Base-by-base conservation (phyloP, 2,888 invertebrate species). In the Tillus elongatus region DNA sequence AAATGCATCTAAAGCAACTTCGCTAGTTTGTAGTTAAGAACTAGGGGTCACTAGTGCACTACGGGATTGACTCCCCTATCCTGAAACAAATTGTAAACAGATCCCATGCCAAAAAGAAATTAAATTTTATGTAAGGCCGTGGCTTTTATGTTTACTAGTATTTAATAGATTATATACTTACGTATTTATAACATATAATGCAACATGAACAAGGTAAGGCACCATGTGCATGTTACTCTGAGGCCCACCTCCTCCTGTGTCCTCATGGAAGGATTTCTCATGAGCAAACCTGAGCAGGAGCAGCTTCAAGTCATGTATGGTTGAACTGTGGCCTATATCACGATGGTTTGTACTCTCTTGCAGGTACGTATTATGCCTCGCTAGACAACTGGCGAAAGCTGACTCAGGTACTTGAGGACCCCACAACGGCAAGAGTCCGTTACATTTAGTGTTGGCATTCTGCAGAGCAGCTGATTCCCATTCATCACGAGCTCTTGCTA, bases 391-490 rank as follows among this genome's bases (percentile, higher is more conserved):
- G 1, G 92, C 93, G 64, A 92, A 95, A 1, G 88, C 86, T 0
- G 90, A 85, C 62, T 92, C 92, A 0, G 89, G 82, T 3, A 93
- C 91, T 54, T 88, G 84, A 3, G 95, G 93, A 0, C 96, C 96
- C 92, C 96, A 96, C 32, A 98, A 70, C 1, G 98, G 97, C 49
- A 97, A 70, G 43, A 98, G 68, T 0, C 96, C 96, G 66, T 98
- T 98, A 67, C 97, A 97, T 47, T 88, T 85, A 0, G 96, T 97
- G 58, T 96, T 96, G 1, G 95, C 95, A 66, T 98, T 98, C 67
- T 97, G 97, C 28, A 98, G 70, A 3, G 93, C 91, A 0, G 97
- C 97, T 42, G 92, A 89, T 62, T 96, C 96, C 97, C 96, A 97
- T 65, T 97, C 96, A 55, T 96, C 95, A 39, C 96, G 76, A 61